phyloP scores from a whole-genome alignment of 2,888 invertebrate genomes.

The Cenopis cana region DNA sequence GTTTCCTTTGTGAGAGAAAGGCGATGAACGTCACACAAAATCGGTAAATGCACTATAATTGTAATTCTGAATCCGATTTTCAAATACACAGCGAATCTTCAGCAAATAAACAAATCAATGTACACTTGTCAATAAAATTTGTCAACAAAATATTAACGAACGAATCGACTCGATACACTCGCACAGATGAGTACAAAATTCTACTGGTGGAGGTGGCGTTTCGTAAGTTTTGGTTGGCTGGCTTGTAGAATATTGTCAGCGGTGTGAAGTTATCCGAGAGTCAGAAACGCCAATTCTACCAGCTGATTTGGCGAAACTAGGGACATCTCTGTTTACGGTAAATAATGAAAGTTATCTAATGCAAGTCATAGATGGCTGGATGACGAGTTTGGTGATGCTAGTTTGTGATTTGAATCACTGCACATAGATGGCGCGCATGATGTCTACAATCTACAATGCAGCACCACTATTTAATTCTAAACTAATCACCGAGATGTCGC shows the following conservation, averaged over 20 bases:
- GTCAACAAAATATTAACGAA: conserved; percentile 60
- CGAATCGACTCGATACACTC: conserved; percentile 60
- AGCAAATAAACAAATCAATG: conserved; percentile 48
- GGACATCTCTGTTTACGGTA: conserved; percentile 50
- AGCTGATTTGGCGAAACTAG: conserved; percentile 63
- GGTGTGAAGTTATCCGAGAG: conserved; percentile 67
- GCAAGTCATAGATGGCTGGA: conserved; percentile 27
- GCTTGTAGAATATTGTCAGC: conserved; percentile 49
- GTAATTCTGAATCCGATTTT: conserved; percentile 28
- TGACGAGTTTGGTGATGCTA: not conserved
- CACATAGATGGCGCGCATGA: conserved; percentile 30
- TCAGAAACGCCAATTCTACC: conserved; percentile 61
- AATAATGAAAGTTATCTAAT: conserved; percentile 5
- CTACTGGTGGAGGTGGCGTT: conserved; percentile 36
- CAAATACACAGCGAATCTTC: conserved; percentile 47
- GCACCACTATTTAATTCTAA: conserved; percentile 8
- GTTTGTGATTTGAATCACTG: conserved; percentile 3
- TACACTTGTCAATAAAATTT: conserved; percentile 60
- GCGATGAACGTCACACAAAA: conserved; percentile 55
- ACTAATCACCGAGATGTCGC: conserved; percentile 30
- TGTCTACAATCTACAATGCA: not conserved
- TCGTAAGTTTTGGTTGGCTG: conserved; percentile 51
- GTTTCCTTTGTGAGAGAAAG: conserved; percentile 77
- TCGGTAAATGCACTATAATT: conserved; percentile 41
- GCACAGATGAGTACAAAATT: conserved; percentile 56